These are phyloP conservation scores for Argentina silus DNA, from an alignment of 2,797 vertebrate genomes.

Conservation along the genomic window DNA sequence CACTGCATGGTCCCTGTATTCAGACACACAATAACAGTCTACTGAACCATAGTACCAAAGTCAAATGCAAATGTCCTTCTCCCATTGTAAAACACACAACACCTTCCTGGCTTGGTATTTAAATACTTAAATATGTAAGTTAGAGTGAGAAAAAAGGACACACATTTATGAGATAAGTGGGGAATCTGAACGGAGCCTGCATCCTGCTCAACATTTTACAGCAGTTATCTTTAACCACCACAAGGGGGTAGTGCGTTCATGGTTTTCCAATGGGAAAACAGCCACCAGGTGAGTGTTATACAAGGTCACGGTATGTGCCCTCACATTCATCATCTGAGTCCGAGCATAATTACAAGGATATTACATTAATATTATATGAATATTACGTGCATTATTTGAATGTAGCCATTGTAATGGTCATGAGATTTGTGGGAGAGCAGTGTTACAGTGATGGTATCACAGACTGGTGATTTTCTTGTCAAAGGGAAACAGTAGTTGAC, in stretches of 20 bases:
- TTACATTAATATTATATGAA: too few species aligned
- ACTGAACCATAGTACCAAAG: too few species aligned
- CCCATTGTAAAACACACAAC: too few species aligned
- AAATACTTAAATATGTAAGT: too few species aligned
- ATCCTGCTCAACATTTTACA: neutral
- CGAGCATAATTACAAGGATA: neutral
- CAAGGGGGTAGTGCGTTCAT: conserved; percentile 57
- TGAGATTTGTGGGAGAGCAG: neutral
- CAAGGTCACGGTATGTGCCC: conserved; percentile 62
- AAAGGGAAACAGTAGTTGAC: too few species aligned
- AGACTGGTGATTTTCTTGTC: neutral
- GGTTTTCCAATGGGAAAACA: conserved; percentile 21
- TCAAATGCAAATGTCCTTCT: too few species aligned
- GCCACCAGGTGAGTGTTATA: conserved; percentile 57
- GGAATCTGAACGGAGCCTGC: too few species aligned
- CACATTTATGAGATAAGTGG: too few species aligned
- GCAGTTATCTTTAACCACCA: conserved; percentile 43
- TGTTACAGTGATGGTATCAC: neutral
- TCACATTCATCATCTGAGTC: conserved; percentile 21
- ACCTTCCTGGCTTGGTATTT: too few species aligned
- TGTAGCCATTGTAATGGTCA: neutral
- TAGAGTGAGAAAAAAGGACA: too few species aligned
- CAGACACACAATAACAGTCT: too few species aligned
- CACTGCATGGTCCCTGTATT: too few species aligned
- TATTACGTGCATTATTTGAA: neutral